Conservation (phyloP, 2,113 vertebrate genomes). For the Hiodon tergisus region DNA sequence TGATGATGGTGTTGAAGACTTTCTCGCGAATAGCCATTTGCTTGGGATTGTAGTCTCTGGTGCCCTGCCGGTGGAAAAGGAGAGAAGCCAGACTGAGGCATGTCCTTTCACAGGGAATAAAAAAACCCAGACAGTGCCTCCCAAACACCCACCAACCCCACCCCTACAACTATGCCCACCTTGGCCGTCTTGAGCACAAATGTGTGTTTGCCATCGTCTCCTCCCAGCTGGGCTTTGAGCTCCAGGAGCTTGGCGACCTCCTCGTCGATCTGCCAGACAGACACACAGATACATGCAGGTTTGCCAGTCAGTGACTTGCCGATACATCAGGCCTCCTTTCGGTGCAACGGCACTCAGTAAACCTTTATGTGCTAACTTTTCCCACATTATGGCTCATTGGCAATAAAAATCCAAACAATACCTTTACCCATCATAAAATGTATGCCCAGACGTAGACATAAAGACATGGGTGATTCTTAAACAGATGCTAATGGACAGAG, state of each 20-base stretch:
- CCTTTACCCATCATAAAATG: neutral
- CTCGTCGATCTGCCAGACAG: constrained; percentile 63
- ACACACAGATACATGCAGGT: neutral
- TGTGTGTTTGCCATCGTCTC: constrained; percentile 80
- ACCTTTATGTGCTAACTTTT: no score
- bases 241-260: constrained; percentile 84
- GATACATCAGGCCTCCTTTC: neutral
- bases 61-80: constrained; percentile 64
- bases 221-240: constrained; percentile 78
- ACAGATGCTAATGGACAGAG: no score
- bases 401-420: no score
- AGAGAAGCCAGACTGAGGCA: constrained; percentile 3
- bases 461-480: neutral
- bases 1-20: constrained; percentile 77
- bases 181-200: constrained; percentile 96
- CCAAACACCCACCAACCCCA: neutral
- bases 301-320: no score
- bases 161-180: constrained; percentile 57
- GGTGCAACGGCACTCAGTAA: no score
- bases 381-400: no score
- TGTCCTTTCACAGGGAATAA: neutral
- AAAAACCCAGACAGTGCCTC: neutral
- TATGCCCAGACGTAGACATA: neutral
- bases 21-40: constrained; percentile 97
- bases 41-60: constrained; percentile 86